Base-by-base conservation (phyloP, 2,113 vertebrate species). In the Hippocampus zosterae region DNA sequence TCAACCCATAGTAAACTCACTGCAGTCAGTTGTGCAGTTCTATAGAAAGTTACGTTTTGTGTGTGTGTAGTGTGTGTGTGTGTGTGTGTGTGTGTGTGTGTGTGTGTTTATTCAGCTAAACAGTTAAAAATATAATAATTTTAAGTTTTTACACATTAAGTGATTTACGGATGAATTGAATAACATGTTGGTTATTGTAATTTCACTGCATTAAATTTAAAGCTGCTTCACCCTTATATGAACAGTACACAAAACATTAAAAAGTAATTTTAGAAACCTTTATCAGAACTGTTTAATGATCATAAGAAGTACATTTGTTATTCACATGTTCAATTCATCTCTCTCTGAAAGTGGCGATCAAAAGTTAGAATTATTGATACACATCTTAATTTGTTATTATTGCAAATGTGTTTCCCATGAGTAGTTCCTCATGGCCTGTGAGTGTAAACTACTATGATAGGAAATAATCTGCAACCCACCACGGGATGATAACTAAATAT, bases 401-500 rank as follows among this genome's bases (percentile, higher is more conserved):
- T 50, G 19, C 46, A 44, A 11, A 37, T 62, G 10, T 33, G 33
- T 18, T 21, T 62, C 19, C 33, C 8, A 21, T 21, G 15, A 18
- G 18, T 15, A 40, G 60, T 21, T 9, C 52, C 52, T 12, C 52
- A 23, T 29, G 27, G 27, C 19, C 55, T 29, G 16, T 72, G 60
- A 48, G n/a, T 74, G 60, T 60, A 64, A 76, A 69, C 55, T 25
- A 37, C 61, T 21, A 72, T 42, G 57, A 65, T 55, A 46, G n/a
- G 5, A 65, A 46, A 44, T 65, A 65, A 65, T 46, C 63, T 46
- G n/a, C 42, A 46, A 65, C 73, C 75, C 60, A 57, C 68, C 73
- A 70, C 41, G 9, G 60, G 70, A 81, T 83, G 68, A 82, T 84
- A 70, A 65, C 85, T 81, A 85, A 81, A 78, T 68, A 82, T 83